A percentile compares a stretch with the other conserved stretches of the same genome.
Evolutionary conservation across 2,888 invertebrate genomes (phyloP).

Genomic region (Harmothoe impar): DNA sequence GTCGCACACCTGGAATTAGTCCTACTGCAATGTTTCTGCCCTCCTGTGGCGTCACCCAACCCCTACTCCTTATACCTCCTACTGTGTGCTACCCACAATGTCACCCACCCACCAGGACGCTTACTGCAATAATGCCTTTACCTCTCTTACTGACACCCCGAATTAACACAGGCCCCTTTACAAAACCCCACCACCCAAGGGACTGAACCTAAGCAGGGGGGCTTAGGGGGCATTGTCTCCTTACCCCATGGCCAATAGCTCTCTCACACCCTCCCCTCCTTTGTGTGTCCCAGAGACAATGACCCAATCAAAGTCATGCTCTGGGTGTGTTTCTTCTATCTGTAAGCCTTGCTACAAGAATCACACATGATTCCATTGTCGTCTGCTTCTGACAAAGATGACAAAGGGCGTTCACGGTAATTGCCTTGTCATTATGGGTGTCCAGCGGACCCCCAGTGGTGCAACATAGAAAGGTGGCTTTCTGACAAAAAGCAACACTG

Average conservation of each 20-base stretch:
- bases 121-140: neutral
- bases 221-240: neutral
- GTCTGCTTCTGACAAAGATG: neutral
- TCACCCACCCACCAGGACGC: neutral
- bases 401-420: neutral
- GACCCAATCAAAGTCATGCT: constrained; percentile 2
- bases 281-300: neutral
- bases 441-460: neutral
- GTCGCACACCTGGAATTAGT: neutral
- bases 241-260: neutral
- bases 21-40: neutral
- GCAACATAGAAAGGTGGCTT: neutral
- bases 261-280: neutral
- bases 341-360: neutral
- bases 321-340: neutral
- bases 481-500: neutral
- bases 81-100: neutral
- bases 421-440: neutral
- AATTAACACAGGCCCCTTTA: neutral
- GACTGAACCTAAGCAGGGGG: neutral
- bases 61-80: neutral
- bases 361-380: neutral
- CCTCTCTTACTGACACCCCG: neutral
- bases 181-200: neutral
- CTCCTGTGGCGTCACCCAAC: constrained; percentile 1